phyloP scores from a whole-genome alignment of 92 coral and sea anemone species.

The Nematostella vectensis region DNA sequence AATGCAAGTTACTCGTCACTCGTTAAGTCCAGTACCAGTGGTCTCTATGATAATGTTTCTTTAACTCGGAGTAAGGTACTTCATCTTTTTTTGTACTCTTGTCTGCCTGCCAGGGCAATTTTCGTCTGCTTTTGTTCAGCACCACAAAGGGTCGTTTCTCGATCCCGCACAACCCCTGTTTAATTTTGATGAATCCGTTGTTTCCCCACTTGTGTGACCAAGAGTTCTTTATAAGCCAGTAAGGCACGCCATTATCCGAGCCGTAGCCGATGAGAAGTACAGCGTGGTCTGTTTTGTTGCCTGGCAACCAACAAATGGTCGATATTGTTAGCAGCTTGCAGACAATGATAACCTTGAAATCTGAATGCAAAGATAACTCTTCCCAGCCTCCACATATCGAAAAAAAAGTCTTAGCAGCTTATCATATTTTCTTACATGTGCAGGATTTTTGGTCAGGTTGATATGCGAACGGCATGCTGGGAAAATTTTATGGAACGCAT shows the following conservation, averaged over 20 bases:
- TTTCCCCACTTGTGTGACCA: conserved; percentile 93
- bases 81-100: conserved; percentile 24
- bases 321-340: no score
- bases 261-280: conserved; percentile 83
- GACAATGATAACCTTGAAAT: no score
- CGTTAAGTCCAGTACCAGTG: conserved; percentile 6
- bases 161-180: conserved; percentile 78
- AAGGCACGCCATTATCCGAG: conserved; percentile 58
- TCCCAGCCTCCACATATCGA: no score
- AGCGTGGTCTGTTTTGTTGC: conserved; percentile 89
- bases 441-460: no score
- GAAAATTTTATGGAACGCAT: no score
- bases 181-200: conserved; percentile 74
- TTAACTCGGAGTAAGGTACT: background rate
- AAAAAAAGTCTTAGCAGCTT: no score
- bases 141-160: conserved; percentile 86
- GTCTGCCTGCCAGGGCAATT: conserved; percentile 74
- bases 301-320: no score
- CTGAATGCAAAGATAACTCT: no score
- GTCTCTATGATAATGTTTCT: background rate
- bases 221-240: conserved; percentile 89
- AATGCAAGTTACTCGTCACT: no score
- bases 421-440: no score
- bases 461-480: no score
- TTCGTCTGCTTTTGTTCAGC: conserved; percentile 44